Conservation (phyloP, 2,888 invertebrate genomes). For the Smittia aterrima region DNA sequence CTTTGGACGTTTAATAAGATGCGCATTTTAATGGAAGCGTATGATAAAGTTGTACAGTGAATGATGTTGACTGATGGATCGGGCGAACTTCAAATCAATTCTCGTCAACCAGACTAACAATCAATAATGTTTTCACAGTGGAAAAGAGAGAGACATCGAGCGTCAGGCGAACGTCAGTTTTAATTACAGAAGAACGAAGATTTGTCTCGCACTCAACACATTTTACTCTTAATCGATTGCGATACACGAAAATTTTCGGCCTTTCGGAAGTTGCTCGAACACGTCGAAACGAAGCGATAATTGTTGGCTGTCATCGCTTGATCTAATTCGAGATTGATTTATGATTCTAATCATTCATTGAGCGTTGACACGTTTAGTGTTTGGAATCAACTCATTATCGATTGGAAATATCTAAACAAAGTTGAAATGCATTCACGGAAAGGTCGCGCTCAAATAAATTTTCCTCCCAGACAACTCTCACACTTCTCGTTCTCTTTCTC, state of each 20-base stretch:
- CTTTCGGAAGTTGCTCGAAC: neutral
- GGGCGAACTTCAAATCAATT: neutral
- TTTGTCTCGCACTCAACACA: neutral
- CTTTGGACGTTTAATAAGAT: constrained; percentile 37
- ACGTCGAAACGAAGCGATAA: neutral
- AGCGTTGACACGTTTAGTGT: neutral
- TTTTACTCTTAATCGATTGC: neutral
- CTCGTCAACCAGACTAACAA: neutral
- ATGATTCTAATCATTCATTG: neutral
- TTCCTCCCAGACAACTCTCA: neutral
- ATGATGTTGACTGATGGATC: constrained; percentile 10
- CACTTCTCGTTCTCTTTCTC: neutral
- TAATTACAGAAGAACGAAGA: neutral
- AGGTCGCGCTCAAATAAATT: neutral
- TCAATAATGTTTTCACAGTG: neutral
- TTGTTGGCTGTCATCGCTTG: constrained; percentile 1
- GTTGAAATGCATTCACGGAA: neutral
- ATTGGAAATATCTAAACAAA: neutral
- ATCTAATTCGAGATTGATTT: constrained; percentile 8
- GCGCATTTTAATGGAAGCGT: constrained; percentile 28
- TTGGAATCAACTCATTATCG: neutral
- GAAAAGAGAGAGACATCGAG: neutral
- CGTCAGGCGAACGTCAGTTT: neutral
- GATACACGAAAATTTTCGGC: neutral
- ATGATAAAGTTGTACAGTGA: neutral